Base-by-base conservation (phyloP, 2,888 invertebrate genomes). In the Odontocerum albicorne region DNA sequence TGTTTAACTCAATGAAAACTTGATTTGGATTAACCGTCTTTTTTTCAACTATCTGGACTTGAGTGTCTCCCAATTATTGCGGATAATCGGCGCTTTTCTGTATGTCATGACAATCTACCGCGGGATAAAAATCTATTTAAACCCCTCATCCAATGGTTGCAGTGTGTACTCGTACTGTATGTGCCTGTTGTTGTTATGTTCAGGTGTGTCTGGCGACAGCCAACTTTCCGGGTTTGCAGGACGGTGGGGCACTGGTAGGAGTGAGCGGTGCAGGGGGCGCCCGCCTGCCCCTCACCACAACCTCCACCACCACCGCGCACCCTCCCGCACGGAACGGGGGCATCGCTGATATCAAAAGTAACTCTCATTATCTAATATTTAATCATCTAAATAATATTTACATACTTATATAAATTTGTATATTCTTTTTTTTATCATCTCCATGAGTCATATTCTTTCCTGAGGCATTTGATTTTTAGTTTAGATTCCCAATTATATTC, bases 181-280 rank as follows among this genome's bases (percentile, higher is more conserved):
- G 13, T 35, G 2, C 13, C 12, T 7, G 16, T 42, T n/a, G n/a
- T n/a, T n/a, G n/a, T n/a, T n/a, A n/a, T n/a, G n/a, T 19, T 51
- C 61, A 84, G 83, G 74, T 83, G 19, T 89, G 87, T 68, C 75
- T 93, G 51, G 88, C 89, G n/a, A 92, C 92, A 20, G 88, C 92
- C 7, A 91, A 91, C 79, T 83, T 86, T 72, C 84, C 81, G 2
- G 82, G 79, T 4, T 74, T 80, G 63, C 81, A 79, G 44, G 77
- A 67, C 57, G 67, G 73, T 12, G 6, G 15, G 17, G 19, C n/a
- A 10, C 13, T 31, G 12, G 12, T 21, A 10, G n/a, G n/a, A n/a
- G n/a, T n/a, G n/a, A n/a, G n/a, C n/a, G n/a, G n/a, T n/a, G n/a
- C n/a, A n/a, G n/a, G n/a, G n/a, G n/a, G n/a, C n/a, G n/a, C 10